phyloP scores from a whole-genome alignment of 1,140 invertebrate genomes.

The Drosophila burlai region DNA sequence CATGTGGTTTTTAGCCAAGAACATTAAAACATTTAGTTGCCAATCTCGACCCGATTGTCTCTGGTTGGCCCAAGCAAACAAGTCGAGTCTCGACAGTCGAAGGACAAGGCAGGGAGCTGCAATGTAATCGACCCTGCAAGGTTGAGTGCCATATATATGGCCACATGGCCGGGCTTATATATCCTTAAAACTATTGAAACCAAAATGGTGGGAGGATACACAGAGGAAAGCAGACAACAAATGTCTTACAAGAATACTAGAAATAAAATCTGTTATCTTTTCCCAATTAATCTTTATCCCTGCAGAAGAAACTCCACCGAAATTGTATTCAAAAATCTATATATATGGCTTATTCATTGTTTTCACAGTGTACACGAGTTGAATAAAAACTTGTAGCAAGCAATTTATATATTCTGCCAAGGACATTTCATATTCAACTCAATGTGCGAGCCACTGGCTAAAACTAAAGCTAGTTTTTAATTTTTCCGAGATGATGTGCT shows the following conservation, averaged over 20 bases:
- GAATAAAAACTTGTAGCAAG: constrained; percentile 53
- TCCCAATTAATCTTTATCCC: background rate
- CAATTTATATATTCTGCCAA: constrained; percentile 60
- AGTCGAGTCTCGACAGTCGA: constrained; percentile 33
- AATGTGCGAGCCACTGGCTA: background rate
- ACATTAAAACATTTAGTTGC: constrained; percentile 71
- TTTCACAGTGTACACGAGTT: constrained; percentile 3
- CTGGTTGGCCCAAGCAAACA: constrained; percentile 40
- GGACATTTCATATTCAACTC: constrained; percentile 58
- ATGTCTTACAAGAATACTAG: background rate
- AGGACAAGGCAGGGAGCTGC: constrained; percentile 42
- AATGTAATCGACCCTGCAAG: constrained; percentile 29
- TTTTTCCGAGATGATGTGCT: constrained; percentile 15
- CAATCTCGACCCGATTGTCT: constrained; percentile 39
- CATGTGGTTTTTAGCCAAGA: constrained; percentile 55
- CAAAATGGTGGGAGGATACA: constrained; percentile 43
- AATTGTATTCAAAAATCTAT: background rate
- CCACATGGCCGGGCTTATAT: constrained; percentile 20
- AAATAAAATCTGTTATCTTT: background rate
- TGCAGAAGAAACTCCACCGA: background rate
- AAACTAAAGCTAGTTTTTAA: constrained; percentile 4
- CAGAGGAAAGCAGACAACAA: background rate
- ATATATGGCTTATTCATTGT: background rate
- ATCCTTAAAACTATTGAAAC: constrained; percentile 65
- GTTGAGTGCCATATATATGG: constrained; percentile 25